Conservation (phyloP, 2,888 invertebrate genomes). For the Paralinhomoeus sp. region DNA sequence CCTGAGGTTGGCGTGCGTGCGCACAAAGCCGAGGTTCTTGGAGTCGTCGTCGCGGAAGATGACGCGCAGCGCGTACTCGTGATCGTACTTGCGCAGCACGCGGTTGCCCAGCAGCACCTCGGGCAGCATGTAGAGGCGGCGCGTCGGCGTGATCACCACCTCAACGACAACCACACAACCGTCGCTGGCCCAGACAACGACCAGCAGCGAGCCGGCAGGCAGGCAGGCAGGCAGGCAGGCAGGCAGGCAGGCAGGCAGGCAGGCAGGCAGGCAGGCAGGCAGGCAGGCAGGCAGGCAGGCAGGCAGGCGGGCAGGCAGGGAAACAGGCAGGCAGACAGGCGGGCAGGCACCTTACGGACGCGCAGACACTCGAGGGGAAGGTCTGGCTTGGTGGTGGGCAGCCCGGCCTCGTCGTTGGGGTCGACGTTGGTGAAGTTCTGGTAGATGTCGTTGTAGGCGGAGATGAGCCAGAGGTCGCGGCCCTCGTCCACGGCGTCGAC, state of each 20-base stretch:
- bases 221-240: neutral
- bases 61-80: slow-evolving; percentile 12
- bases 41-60: slow-evolving; percentile 14
- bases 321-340: too few relatives aligned
- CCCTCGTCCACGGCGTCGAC: neutral
- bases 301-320: too few relatives aligned
- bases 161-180: too few relatives aligned
- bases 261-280: too few relatives aligned
- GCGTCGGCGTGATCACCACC: slow-evolving; percentile 18
- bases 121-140: slow-evolving; percentile 16
- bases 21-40: slow-evolving; percentile 7
- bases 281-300: neutral
- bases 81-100: slow-evolving; percentile 14
- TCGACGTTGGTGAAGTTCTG: neutral
- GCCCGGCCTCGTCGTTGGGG: too few relatives aligned
- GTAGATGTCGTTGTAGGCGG: neutral
- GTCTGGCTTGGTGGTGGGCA: too few relatives aligned
- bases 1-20: too few relatives aligned
- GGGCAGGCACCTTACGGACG: neutral
- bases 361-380: neutral
- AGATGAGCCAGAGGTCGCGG: neutral
- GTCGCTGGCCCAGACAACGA: neutral
- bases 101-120: slow-evolving; percentile 24
- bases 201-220: neutral
- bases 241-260: neutral